Evolutionary conservation across 2,797 vertebrate species (phyloP).

Genomic region (Dipus sagitta): DNA sequence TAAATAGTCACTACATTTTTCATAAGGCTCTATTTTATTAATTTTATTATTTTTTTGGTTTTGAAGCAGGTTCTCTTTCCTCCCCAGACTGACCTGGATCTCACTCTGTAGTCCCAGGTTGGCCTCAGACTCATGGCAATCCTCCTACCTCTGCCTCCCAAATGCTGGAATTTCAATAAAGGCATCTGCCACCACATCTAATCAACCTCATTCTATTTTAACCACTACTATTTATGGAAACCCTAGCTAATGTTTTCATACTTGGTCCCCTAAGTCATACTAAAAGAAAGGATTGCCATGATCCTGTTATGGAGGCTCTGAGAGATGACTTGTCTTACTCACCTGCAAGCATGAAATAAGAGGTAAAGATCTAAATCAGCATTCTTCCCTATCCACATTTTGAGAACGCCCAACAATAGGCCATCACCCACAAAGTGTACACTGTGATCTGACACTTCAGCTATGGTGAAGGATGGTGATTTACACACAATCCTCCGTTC

Average conservation of each 20-base stretch:
- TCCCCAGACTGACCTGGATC: no score
- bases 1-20: no score
- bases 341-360: slow-evolving; percentile 21
- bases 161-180: no score
- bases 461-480: slow-evolving; percentile 24
- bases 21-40: no score
- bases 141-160: no score
- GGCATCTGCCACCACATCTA: no score
- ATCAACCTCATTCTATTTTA: not conserved
- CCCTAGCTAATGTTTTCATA: slow-evolving; percentile 39
- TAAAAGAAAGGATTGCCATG: slow-evolving; percentile 13
- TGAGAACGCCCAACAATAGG: slow-evolving; percentile 23
- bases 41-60: no score
- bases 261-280: not conserved
- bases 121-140: no score
- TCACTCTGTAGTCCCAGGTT: no score
- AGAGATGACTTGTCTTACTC: not conserved
- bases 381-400: slow-evolving; percentile 27
- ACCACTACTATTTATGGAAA: slow-evolving; percentile 35
- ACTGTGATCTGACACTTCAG: slow-evolving; percentile 57
- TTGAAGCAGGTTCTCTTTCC: no score
- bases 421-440: slow-evolving; percentile 1
- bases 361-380: not conserved
- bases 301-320: not conserved
- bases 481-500: slow-evolving; percentile 31